Evolutionary conservation across 2,113 vertebrate genomes (phyloP).

Genomic region (Siniperca knerii): DNA sequence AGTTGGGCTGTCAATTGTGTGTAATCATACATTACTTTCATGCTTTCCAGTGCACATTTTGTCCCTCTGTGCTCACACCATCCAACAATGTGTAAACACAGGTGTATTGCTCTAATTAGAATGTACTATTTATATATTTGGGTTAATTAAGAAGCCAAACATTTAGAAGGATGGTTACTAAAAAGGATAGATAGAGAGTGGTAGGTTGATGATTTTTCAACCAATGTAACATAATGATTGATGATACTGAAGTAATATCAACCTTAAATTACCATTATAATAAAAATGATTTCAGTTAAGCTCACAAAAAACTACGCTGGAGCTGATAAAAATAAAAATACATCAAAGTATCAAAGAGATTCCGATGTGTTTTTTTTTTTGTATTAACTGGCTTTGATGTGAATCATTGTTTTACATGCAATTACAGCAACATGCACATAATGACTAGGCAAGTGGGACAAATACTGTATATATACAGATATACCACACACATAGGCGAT

Average conservation of each 20-base stretch:
- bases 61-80: not conserved
- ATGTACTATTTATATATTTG: constrained; percentile 4
- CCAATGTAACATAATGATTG: too few species aligned
- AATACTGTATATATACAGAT: not conserved
- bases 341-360: too few species aligned
- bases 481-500: not conserved
- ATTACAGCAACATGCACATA: not conserved
- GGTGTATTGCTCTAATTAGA: not conserved
- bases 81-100: constrained; percentile 4
- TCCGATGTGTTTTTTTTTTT: not conserved
- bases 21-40: not conserved
- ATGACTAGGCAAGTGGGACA: not conserved
- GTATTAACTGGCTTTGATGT: not conserved
- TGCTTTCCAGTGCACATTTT: constrained; percentile 1
- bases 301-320: not conserved
- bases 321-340: not conserved
- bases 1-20: not conserved
- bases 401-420: not conserved
- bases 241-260: not conserved
- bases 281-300: too few species aligned
- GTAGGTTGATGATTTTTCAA: too few species aligned
- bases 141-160: not conserved
- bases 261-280: not conserved
- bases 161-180: not conserved
- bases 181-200: not conserved